Percentiles rank a stretch among this genome's conserved stretches.
phyloP scores from a whole-genome alignment of 2,797 vertebrate species.

The Sebastiscus tertius region DNA sequence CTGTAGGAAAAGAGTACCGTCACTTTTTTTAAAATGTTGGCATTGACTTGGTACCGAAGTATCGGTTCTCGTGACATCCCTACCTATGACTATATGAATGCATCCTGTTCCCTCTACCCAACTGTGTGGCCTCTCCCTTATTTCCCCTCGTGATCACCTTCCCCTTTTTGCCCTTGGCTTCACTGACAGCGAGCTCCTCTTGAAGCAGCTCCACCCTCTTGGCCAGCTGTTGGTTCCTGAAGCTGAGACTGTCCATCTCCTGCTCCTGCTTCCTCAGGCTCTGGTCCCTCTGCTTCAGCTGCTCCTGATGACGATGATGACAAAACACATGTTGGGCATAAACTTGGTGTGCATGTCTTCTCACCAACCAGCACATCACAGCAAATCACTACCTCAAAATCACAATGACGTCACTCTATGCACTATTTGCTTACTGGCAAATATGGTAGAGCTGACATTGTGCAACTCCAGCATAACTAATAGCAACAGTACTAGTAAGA shows the following conservation, averaged over 20 bases:
- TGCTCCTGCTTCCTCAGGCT: conserved; percentile 95
- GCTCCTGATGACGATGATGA: conserved; percentile 83
- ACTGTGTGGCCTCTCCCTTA: background rate
- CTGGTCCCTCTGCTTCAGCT: conserved; percentile 97
- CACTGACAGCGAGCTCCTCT: conserved; percentile 90
- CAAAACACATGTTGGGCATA: background rate
- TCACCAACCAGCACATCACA: background rate
- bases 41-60: too few relatives aligned
- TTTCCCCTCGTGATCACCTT: conserved; percentile 81
- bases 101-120: background rate
- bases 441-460: background rate
- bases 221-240: conserved; percentile 96
- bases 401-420: background rate
- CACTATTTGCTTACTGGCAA: background rate
- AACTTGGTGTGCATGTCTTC: background rate
- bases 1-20: too few relatives aligned
- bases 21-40: rapidly evolving
- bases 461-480: background rate
- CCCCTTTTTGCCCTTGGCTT: conserved; percentile 91
- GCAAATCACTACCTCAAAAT: background rate
- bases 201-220: conserved; percentile 97
- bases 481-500: background rate
- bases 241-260: conserved; percentile 98
- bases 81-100: background rate
- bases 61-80: too few relatives aligned